Conservation (phyloP, 2,888 invertebrate genomes). For the Brenthis ino region DNA sequence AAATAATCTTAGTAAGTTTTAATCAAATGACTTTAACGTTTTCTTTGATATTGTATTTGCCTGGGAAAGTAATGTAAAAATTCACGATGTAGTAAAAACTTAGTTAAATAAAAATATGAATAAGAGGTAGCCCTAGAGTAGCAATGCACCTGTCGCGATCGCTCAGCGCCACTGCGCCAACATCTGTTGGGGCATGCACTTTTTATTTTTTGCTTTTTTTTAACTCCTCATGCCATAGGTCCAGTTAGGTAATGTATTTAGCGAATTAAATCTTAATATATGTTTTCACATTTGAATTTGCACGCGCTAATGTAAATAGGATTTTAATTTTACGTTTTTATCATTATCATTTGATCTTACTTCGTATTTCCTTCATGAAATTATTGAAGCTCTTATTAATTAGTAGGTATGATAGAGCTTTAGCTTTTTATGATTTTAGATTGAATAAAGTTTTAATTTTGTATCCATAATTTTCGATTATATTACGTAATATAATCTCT, state of each 20-base stretch:
- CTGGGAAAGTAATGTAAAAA: neutral
- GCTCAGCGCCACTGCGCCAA: slow-evolving; percentile 68
- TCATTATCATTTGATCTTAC: neutral
- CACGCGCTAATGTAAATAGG: neutral
- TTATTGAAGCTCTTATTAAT: too few relatives aligned
- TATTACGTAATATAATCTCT: too few relatives aligned
- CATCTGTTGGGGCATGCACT: slow-evolving; percentile 71
- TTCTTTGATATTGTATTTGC: too few relatives aligned
- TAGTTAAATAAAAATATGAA: slow-evolving; percentile 14
- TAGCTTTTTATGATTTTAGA: too few relatives aligned
- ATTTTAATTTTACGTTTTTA: neutral
- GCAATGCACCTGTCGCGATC: slow-evolving; percentile 70
- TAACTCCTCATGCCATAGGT: slow-evolving; percentile 55
- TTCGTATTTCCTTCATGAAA: neutral
- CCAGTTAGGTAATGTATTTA: slow-evolving; percentile 51
- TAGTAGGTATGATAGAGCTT: too few relatives aligned
- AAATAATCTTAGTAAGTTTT: too few relatives aligned
- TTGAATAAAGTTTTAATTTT: too few relatives aligned
- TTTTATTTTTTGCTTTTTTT: slow-evolving; percentile 55
- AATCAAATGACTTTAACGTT: too few relatives aligned
- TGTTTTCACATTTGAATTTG: slow-evolving; percentile 1
- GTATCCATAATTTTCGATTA: too few relatives aligned
- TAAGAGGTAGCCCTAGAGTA: slow-evolving; percentile 57
- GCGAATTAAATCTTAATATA: slow-evolving; percentile 19
- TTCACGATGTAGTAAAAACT: neutral